Percentiles rank a stretch among this genome's conserved stretches.
phyloP scores from a whole-genome alignment of 2,113 vertebrate genomes.

The Atlantisia rogersi region DNA sequence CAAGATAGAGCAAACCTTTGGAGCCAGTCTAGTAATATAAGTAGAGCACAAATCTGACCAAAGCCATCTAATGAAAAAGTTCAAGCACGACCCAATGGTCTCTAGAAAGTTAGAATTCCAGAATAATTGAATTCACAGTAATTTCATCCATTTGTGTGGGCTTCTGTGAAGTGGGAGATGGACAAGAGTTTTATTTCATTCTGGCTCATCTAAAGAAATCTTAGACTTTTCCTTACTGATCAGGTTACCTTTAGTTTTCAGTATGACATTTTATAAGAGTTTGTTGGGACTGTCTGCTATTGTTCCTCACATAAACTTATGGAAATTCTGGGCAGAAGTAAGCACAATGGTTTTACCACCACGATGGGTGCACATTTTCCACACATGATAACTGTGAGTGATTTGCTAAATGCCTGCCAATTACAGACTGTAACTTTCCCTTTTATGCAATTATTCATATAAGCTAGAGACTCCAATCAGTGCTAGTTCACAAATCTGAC shows the following conservation, averaged over 20 bases:
- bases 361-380: slow-evolving; percentile 6
- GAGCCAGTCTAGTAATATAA: slow-evolving; percentile 62
- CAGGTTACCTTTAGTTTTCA: slow-evolving; percentile 57
- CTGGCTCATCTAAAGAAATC: slow-evolving; percentile 67
- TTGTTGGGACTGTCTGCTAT: slow-evolving; percentile 34
- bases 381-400: slow-evolving; percentile 33
- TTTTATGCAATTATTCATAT: slow-evolving; percentile 8
- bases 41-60: slow-evolving; percentile 54
- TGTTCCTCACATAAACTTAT: slow-evolving; percentile 37
- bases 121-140: slow-evolving; percentile 70
- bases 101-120: slow-evolving; percentile 71
- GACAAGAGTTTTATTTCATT: slow-evolving; percentile 68
- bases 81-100: slow-evolving; percentile 47
- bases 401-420: slow-evolving; percentile 54
- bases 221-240: slow-evolving; percentile 54
- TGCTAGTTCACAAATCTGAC: slow-evolving; percentile 10
- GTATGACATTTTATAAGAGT: slow-evolving; percentile 34
- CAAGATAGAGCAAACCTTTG: slow-evolving; percentile 59
- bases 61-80: slow-evolving; percentile 64
- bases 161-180: slow-evolving; percentile 68
- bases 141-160: slow-evolving; percentile 73
- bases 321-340: slow-evolving; percentile 51
- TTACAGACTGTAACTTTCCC: slow-evolving; percentile 42
- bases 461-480: slow-evolving; percentile 33
- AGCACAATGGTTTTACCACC: slow-evolving; percentile 27